Evolutionary conservation across 2,888 invertebrate genomes (phyloP), one percentile per base, ranked within the genome.

Genomic region (Liodrosophila aerea): DNA sequence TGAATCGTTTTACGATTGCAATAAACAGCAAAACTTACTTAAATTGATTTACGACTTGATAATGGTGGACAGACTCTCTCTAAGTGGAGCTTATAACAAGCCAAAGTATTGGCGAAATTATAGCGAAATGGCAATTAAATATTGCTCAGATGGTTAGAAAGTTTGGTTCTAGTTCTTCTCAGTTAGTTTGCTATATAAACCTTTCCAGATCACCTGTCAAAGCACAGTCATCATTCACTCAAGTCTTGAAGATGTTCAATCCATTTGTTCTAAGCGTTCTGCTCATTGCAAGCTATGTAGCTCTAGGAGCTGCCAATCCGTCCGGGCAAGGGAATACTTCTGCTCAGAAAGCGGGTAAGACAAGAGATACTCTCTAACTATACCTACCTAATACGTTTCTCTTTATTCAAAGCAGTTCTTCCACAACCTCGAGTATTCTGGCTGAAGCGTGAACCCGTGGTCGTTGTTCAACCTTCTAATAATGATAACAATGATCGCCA

Each of bases 1-100:
- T 5, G 39, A 59, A 66, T 18, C 41, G 40, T 60, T 75, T 78
- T 52, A 85, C 65, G 85, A 85, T 57, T 60, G 78, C 80, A 50
- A 73, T 85, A 76, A 85, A 83, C 64, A 31, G 29, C 49, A 16
- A 27, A 34, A 31, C 13, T 12, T 13, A 45, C 34, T 51, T 51
- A 49, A 63, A 43, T 47, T 83, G 85, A 83, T 80, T 80, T 73
- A 80, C 65, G 80, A 61, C 52, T 30, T 37, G 80, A 83, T 85
- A 73, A 45, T 43, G 56, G 39, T 56, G 50, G 50, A 46, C 43
- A 62, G 66, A 62, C 64, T 40, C 33, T 52, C 62, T 57, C 34
- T 51, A 44, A 50, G 51, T 16, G 13, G 15, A 13, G 1, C 36
- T 13, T 3, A 1, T 36, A 7, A 8, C 7, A 36, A 4, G 8